A percentile compares a stretch with the other conserved stretches of the same genome.
These are phyloP conservation scores for Tipula confusa DNA, from an alignment of 2,888 invertebrate species.

Conservation along the genomic window DNA sequence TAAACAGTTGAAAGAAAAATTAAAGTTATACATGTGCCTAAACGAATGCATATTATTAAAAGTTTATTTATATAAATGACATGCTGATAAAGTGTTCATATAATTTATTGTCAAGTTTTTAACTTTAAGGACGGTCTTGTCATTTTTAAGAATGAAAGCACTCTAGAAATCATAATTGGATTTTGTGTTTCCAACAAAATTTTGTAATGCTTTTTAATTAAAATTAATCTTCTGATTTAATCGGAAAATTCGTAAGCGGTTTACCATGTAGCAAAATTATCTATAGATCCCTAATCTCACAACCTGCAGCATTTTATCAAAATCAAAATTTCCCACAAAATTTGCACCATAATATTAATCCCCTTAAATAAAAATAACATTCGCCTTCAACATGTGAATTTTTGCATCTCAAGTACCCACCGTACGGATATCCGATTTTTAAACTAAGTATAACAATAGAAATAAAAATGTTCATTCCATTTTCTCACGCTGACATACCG, in stretches of 20 bases:
- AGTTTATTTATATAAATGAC: not conserved
- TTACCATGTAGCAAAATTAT: not conserved
- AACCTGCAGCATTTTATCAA: not conserved
- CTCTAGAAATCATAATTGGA: not conserved
- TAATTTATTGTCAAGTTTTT: not conserved
- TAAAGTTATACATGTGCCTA: not conserved
- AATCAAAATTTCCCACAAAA: conserved; percentile 20
- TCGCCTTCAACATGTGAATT: conserved; percentile 12
- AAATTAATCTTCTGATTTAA: not conserved
- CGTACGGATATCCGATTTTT: conserved; percentile 6
- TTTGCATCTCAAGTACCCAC: conserved; percentile 16
- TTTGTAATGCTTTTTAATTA: not conserved
- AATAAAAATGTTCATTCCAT: not conserved
- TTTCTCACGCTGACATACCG: conserved; percentile 20
- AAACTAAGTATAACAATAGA: not conserved
- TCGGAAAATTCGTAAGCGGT: not conserved
- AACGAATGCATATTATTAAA: not conserved
- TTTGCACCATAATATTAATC: not conserved
- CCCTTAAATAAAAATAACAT: conserved; percentile 20
- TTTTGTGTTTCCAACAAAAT: not conserved
- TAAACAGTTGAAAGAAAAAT: not conserved
- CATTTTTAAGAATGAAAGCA: not conserved
- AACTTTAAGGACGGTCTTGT: not conserved
- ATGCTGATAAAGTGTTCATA: not conserved
- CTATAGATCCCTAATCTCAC: not conserved